Base-by-base conservation (phyloP, 1,140 invertebrate species). In the Scaptomyza hsui region DNA sequence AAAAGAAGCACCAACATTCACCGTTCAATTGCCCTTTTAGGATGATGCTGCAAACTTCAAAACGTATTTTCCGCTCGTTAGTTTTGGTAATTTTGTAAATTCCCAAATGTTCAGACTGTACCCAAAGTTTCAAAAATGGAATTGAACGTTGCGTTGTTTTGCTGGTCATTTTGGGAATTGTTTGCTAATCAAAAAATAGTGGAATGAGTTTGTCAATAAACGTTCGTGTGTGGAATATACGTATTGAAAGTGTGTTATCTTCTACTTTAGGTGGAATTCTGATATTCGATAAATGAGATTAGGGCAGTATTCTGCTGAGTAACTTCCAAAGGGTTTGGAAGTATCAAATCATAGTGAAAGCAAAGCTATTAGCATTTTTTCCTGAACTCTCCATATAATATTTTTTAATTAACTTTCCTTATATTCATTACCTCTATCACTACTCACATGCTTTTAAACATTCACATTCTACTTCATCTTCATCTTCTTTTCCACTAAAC, bases 51-150 rank as follows among this genome's bases (percentile, higher is more conserved):
- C 64, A 67, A 59, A 88, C 82, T 88, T 88, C 72, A 78, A 78
- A 88, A 88, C 62, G 75, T 64, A 88, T 88, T 88, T 88, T 82
- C 64, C 60, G 75, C 82, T 88, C 78, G 82, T 88, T 88, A 75
- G 60, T 47, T 72, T 68, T 52, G 45, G 32, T 42, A 68, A 57
- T 78, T 59, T 85, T 51, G 32, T 9, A 53, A 13, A 51, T 72
- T 65, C 79, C 64, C 56, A 68, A 68, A 68, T 77, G 55, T 47
- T 2, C 47, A 13, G 52, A 59, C 45, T 57, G 45, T 57, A 42
- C 39, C 16, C 29, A 7, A 9, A 39, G 12, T 15, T 45, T 47
- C n/a, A 51, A 26, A 49, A 21, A 29, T 1, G 16, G 24, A 21
- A 42, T 62, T 52, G 26, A 29, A 29, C 18, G 16, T 13, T 7